These are phyloP conservation scores for Ephydatia muelleri DNA, from an alignment of 37 sponge, comb jelly and placozoan genomes.

Conservation along the genomic window DNA sequence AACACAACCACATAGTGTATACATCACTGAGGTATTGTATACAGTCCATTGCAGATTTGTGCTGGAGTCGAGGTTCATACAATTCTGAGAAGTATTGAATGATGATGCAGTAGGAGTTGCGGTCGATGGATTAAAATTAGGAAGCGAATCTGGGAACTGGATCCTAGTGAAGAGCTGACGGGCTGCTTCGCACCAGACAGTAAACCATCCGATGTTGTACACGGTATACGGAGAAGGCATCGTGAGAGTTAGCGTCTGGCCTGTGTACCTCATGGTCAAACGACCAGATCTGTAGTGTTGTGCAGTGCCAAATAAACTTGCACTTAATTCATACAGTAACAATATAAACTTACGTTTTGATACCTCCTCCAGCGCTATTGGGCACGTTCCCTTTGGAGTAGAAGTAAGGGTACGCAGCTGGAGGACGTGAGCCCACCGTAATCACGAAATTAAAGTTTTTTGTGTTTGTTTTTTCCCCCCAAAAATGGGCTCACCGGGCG, in stretches of 20 bases:
- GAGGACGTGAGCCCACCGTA: neutral
- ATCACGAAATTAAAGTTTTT: neutral
- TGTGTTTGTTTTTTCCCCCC: too few relatives aligned
- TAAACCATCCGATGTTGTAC: conserved; percentile 51
- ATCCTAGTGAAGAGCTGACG: conserved; percentile 23
- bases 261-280: neutral
- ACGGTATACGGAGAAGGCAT: conserved; percentile 13
- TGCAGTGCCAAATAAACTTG: too few relatives aligned
- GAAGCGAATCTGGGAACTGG: conserved; percentile 10
- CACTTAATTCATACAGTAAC: neutral
- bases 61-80: neutral
- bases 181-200: conserved; percentile 37
- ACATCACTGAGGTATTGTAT: neutral
- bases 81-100: neutral
- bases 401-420: neutral
- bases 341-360: neutral
- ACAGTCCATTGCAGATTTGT: neutral
- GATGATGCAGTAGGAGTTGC: neutral
- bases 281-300: neutral
- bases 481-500: conserved; percentile 7
- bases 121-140: neutral
- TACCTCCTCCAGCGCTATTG: neutral
- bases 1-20: conserved; percentile 7
- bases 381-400: neutral
- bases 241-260: neutral